These are phyloP conservation scores for Drosophila melanica DNA, from an alignment of 1,140 invertebrate genomes.

Conservation along the genomic window DNA sequence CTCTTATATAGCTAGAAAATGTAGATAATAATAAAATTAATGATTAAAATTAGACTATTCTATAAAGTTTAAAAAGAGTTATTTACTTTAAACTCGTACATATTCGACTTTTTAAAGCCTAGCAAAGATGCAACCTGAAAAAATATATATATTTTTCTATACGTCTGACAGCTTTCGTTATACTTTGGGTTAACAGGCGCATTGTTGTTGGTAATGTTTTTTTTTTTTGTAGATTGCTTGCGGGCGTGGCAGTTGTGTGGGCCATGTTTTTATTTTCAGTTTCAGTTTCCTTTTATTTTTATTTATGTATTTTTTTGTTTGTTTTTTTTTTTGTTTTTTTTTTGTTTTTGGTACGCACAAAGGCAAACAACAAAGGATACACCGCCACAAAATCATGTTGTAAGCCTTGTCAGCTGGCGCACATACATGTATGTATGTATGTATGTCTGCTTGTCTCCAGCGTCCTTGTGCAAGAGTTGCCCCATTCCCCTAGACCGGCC, in stretches of 20 bases:
- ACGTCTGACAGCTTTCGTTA: conserved; percentile 29
- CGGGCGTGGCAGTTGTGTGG: conserved; percentile 40
- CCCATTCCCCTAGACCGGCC: conserved; percentile 10
- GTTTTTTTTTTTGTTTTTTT: conserved; percentile 60
- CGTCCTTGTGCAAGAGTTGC: conserved; percentile 63
- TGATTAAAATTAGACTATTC: too few species aligned
- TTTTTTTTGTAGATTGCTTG: conserved; percentile 39
- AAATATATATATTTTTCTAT: neutral
- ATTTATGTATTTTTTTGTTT: conserved; percentile 17
- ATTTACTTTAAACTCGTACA: neutral
- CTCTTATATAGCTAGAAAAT: too few species aligned
- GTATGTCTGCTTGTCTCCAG: conserved; percentile 51
- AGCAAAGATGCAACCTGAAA: neutral
- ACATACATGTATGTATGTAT: conserved; percentile 19
- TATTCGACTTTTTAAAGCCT: too few species aligned
- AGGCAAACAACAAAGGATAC: conserved; percentile 62
- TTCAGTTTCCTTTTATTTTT: conserved; percentile 50
- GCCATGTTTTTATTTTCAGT: conserved; percentile 31
- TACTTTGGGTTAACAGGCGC: conserved; percentile 39
- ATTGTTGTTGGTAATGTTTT: conserved; percentile 22
- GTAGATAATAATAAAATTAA: too few species aligned
- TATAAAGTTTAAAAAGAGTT: neutral
- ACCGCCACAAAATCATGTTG: conserved; percentile 80
- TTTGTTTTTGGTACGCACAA: conserved; percentile 41
- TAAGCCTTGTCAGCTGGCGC: conserved; percentile 69